A percentile compares a stretch with the other conserved stretches of the same genome.
Evolutionary conservation across 2,797 vertebrate genomes (phyloP).

Genomic region (Schizopygopsis malacanthus): DNA sequence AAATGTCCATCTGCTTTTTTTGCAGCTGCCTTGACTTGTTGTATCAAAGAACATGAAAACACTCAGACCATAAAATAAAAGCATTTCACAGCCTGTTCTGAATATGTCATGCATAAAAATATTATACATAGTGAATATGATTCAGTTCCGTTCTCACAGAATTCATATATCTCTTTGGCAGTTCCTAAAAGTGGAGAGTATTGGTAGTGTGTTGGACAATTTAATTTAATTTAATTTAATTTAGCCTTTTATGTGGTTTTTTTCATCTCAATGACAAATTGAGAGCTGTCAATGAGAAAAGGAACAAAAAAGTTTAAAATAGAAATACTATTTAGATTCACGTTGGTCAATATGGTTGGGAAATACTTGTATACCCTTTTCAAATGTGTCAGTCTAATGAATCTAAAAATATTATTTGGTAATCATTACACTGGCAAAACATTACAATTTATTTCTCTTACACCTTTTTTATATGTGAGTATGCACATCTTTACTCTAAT

Average conservation of each 20-base stretch:
- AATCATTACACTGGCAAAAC: background rate
- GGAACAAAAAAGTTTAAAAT: background rate
- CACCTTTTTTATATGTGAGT: no score
- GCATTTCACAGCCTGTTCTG: background rate
- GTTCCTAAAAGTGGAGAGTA: background rate
- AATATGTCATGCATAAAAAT: background rate
- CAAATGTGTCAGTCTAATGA: background rate
- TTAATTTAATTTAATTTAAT: background rate
- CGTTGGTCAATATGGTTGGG: background rate
- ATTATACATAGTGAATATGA: background rate
- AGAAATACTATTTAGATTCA: background rate
- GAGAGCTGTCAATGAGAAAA: background rate
- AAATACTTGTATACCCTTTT: background rate
- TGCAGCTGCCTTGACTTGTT: background rate
- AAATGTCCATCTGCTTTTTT: conserved; percentile 1
- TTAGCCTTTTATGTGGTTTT: background rate
- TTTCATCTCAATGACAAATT: background rate
- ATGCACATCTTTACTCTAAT: no score
- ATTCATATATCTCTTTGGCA: background rate
- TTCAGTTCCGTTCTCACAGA: background rate
- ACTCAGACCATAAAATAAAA: background rate
- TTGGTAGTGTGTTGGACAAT: background rate
- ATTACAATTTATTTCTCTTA: no score
- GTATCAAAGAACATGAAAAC: conserved; percentile 14
- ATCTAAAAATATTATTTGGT: background rate